These are phyloP conservation scores for Zaprionus davidi DNA, from an alignment of 1,140 invertebrate genomes.

Conservation along the genomic window DNA sequence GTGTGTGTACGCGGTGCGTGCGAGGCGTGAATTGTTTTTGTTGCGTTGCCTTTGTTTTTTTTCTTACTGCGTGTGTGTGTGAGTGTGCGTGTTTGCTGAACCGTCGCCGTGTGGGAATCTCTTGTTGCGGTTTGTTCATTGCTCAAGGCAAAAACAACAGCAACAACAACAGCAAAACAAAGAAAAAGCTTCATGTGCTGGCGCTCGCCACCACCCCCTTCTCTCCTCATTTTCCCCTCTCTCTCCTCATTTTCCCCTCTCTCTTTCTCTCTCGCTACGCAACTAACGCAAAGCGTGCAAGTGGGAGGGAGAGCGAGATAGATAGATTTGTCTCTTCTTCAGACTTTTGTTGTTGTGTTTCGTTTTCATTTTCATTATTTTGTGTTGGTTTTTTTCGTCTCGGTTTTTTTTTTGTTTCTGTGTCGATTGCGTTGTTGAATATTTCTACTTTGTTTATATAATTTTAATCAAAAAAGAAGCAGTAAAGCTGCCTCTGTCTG, in stretches of 20 bases:
- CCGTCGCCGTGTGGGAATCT: conserved; percentile 60
- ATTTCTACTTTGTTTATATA: conserved; percentile 84
- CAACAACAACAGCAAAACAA: conserved; percentile 33
- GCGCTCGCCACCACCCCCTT: background rate
- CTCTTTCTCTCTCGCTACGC: conserved; percentile 31
- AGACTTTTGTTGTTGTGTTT: conserved; percentile 14
- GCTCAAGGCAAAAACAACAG: conserved; percentile 33
- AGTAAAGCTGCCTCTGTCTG: conserved; percentile 25
- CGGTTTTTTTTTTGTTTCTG: conserved; percentile 61
- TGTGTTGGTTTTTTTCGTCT: conserved; percentile 42
- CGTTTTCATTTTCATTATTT: conserved; percentile 77
- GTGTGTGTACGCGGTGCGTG: conserved; percentile 42
- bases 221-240: background rate
- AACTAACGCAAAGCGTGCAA: conserved; percentile 21
- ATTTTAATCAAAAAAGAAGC: conserved; percentile 78
- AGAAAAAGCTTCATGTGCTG: conserved; percentile 51
- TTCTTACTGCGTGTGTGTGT: conserved; percentile 21
- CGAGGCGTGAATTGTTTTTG: conserved; percentile 61
- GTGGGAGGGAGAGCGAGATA: conserved; percentile 11
- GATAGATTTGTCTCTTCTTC: conserved; percentile 32
- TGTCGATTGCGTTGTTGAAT: conserved; percentile 83
- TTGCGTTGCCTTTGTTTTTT: conserved; percentile 25
- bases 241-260: background rate
- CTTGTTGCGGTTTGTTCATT: conserved; percentile 56
- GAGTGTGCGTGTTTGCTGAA: conserved; percentile 38